phyloP scores from a whole-genome alignment of 2,113 vertebrate species.

The zebrafish (Danio rerio) region DNA sequence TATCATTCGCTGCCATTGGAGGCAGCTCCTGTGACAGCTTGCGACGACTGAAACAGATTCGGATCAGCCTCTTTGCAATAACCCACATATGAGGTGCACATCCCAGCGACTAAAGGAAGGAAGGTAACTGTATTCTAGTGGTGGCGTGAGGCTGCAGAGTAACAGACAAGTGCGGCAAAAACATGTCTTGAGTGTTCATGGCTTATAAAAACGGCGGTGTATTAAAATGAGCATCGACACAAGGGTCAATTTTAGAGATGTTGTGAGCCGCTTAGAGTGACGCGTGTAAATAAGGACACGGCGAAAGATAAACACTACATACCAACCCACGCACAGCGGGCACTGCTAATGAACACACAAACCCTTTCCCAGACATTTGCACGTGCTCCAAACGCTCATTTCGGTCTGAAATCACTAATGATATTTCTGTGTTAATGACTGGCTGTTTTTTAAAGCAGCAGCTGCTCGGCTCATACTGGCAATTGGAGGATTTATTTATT shows the following conservation, averaged over 20 bases:
- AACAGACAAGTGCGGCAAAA: slow-evolving; percentile 44
- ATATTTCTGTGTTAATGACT: slow-evolving; percentile 71
- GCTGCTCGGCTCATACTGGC: slow-evolving; percentile 45
- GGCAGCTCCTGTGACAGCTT: slow-evolving; percentile 63
- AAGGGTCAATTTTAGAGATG: slow-evolving; percentile 51
- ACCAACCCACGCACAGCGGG: slow-evolving; percentile 38
- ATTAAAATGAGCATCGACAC: slow-evolving; percentile 52
- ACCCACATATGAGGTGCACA: slow-evolving; percentile 44
- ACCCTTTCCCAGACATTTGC: slow-evolving; percentile 58
- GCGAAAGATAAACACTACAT: slow-evolving; percentile 51
- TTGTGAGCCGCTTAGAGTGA: slow-evolving; percentile 55
- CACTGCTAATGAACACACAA: slow-evolving; percentile 60
- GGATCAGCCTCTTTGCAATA: slow-evolving; percentile 55
- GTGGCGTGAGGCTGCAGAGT: slow-evolving; percentile 29
- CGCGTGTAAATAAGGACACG: slow-evolving; percentile 46
- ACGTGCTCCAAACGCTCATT: slow-evolving; percentile 62
- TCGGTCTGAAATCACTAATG: slow-evolving; percentile 68
- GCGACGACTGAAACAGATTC: slow-evolving; percentile 60
- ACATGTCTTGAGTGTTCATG: background rate
- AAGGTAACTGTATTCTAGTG: slow-evolving; percentile 25
- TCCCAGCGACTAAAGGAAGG: slow-evolving; percentile 50
- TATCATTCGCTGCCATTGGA: slow-evolving; percentile 60
- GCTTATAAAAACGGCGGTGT: slow-evolving; percentile 11
- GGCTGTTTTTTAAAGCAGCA: slow-evolving; percentile 62
- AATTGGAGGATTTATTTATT: slow-evolving; percentile 63